A percentile compares a stretch with the other conserved stretches of the same genome.
These are phyloP conservation scores for Ochropleura plecta DNA, from an alignment of 2,888 invertebrate species.

Conservation along the genomic window DNA sequence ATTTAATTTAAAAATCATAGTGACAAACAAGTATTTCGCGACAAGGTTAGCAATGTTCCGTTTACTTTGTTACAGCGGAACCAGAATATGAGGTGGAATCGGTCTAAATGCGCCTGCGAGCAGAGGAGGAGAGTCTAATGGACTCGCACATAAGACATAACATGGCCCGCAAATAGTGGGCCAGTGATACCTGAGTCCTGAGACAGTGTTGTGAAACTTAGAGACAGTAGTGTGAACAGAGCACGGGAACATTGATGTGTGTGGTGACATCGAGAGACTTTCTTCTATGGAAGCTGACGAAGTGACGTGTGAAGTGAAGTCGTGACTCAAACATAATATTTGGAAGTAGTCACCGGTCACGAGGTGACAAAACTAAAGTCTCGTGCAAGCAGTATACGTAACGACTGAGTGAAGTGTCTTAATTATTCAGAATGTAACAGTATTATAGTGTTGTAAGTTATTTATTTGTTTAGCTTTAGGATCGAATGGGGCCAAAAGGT, in stretches of 20 bases:
- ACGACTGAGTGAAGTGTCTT: slow-evolving; percentile 80
- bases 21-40: slow-evolving; percentile 33
- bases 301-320: slow-evolving; percentile 45
- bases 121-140: slow-evolving; percentile 66
- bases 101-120: slow-evolving; percentile 86
- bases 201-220: slow-evolving; percentile 66
- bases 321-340: slow-evolving; percentile 61
- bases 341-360: slow-evolving; percentile 46
- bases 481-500: slow-evolving; percentile 85
- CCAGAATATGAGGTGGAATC: slow-evolving; percentile 88
- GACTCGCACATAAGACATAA: slow-evolving; percentile 26
- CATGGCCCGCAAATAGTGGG: slow-evolving; percentile 10
- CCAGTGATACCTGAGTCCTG: slow-evolving; percentile 42
- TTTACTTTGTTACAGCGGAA: slow-evolving; percentile 85
- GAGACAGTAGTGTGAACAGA: slow-evolving; percentile 52
- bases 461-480: slow-evolving; percentile 77
- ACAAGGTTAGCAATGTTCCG: slow-evolving; percentile 67
- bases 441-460: slow-evolving; percentile 83
- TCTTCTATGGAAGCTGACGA: slow-evolving; percentile 26
- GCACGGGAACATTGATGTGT: slow-evolving; percentile 38
- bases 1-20: slow-evolving; percentile 29
- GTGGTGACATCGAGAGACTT: slow-evolving; percentile 46
- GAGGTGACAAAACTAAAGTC: slow-evolving; percentile 31
- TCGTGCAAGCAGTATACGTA: slow-evolving; percentile 49
- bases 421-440: slow-evolving; percentile 78